A percentile compares a stretch with the other conserved stretches of the same genome.
Conservation (phyloP, 2,888 invertebrate species). For the Phragmatobia fuliginosa region DNA sequence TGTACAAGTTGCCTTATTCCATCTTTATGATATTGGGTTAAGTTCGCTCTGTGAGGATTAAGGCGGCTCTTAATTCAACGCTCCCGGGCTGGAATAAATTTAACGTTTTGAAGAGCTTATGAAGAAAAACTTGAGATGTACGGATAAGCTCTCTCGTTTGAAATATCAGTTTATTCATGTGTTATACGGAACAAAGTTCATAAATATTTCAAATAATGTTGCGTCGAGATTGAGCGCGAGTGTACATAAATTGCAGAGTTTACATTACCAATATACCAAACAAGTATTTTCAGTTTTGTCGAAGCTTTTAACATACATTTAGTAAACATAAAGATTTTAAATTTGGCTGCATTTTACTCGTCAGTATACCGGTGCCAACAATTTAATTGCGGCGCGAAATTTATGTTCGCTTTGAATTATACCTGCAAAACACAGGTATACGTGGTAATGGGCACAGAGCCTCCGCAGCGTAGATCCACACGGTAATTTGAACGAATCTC, state of each 20-base stretch:
- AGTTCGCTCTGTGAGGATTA: slow-evolving; percentile 85
- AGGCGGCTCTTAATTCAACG: slow-evolving; percentile 82
- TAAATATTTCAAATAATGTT: slow-evolving; percentile 40
- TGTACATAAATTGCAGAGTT: slow-evolving; percentile 69
- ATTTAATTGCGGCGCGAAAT: slow-evolving; percentile 66
- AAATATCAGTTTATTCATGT: slow-evolving; percentile 62
- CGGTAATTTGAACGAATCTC: slow-evolving; percentile 76
- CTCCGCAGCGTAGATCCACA: slow-evolving; percentile 58
- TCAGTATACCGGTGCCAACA: slow-evolving; percentile 51
- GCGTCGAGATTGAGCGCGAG: slow-evolving; percentile 57
- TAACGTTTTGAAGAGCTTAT: slow-evolving; percentile 82
- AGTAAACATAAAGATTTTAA: slow-evolving; percentile 54
- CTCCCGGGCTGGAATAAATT: slow-evolving; percentile 84
- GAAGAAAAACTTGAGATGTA: slow-evolving; percentile 83
- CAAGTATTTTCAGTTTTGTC: slow-evolving; percentile 50
- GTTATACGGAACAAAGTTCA: slow-evolving; percentile 36
- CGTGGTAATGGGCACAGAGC: slow-evolving; percentile 54
- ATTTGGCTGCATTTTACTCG: slow-evolving; percentile 61
- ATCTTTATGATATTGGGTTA: slow-evolving; percentile 85
- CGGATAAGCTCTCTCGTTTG: slow-evolving; percentile 68
- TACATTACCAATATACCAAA: slow-evolving; percentile 48
- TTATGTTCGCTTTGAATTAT: slow-evolving; percentile 59
- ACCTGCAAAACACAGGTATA: slow-evolving; percentile 51
- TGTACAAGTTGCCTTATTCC: slow-evolving; percentile 83
- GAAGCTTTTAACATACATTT: slow-evolving; percentile 48